A percentile compares a stretch with the other conserved stretches of the same genome.
Conservation (phyloP, 2,797 vertebrate species). For the Synaphobranchus kaupii region DNA sequence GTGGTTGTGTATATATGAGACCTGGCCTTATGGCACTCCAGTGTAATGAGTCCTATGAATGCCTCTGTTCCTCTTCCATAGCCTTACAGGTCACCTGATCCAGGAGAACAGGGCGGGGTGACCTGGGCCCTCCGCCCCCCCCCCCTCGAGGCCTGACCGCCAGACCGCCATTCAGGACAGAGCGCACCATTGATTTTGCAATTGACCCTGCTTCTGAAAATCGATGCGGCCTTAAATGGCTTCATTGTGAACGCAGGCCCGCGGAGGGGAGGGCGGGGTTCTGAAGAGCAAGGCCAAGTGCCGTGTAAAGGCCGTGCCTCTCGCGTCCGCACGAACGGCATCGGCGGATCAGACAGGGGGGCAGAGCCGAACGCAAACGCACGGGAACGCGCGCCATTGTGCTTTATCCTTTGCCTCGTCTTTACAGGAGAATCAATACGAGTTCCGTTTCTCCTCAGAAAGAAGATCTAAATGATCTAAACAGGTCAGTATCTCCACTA, state of each 20-base stretch:
- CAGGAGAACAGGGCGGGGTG: neutral
- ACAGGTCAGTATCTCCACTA: neutral
- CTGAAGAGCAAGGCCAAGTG: conserved; percentile 56
- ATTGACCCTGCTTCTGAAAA: conserved; percentile 67
- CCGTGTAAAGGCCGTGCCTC: conserved; percentile 48
- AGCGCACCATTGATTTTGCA: conserved; percentile 65
- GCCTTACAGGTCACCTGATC: neutral
- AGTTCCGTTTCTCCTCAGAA: neutral
- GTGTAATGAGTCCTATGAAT: neutral
- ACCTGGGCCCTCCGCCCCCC: neutral
- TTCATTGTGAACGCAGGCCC: conserved; percentile 70
- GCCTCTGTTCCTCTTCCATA: neutral
- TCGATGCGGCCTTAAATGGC: conserved; percentile 76
- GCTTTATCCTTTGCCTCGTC: neutral
- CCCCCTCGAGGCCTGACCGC: neutral
- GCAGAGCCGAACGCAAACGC: conserved; percentile 32
- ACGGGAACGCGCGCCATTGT: neutral
- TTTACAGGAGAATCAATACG: neutral
- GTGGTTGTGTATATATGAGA: neutral
- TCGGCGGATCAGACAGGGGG: conserved; percentile 42
- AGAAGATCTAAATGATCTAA: neutral
- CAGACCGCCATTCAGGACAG: conserved; percentile 50
- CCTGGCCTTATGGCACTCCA: neutral
- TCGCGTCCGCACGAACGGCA: conserved; percentile 40
- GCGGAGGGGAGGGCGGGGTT: conserved; percentile 65